Base-by-base conservation (phyloP, 2,888 invertebrate genomes). In the Stenoptilia bipunctidactyla region DNA sequence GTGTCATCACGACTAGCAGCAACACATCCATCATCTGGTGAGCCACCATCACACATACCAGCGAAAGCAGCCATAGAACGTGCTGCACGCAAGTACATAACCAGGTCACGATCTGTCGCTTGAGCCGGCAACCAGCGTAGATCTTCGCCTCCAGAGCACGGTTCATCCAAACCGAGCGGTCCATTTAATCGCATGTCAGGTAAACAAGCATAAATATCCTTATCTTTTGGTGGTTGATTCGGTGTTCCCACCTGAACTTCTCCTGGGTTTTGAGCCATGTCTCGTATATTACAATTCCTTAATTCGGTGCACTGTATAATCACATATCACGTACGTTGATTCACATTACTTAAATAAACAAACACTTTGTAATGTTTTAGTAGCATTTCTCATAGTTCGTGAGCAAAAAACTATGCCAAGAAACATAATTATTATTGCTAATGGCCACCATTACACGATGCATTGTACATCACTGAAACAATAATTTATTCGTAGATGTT, bases 51-150 rank as follows among this genome's bases (percentile, higher is more conserved):
- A 88, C 97, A 97, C 96, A 98, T 97, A 58, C 97, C 96, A 55
- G 97, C 97, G 85, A 98, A 98, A 44, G 97, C 97, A 66, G 98
- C 97, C 93, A 98, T 97, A 47, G 97, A 97, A 61, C 97, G 90
- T 53, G 97, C 97, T 56, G 97, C 98, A 62, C 97, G 87, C 73
- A 98, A 89, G 86, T 96, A 98, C 97, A 98, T 97, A 66, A 97
- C 90, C 71, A 98, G 89, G 86, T 98, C 97, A 57, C 94, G 92
- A 85, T 98, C 98, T 61, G 92, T 88, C 53, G 94, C 90, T 85
- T 96, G 93, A 55, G 93, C 93, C 45, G 98, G 97, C 72, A 94
- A 88, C 98, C 98, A 98, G 83, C 94, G 88, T 73, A 96, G 84
- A 76, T 96, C 96, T 80, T 98, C 98, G 53, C 92, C 84, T 61